A percentile compares a stretch with the other conserved stretches of the same genome.
Conservation (phyloP, 2,113 vertebrate species). For the Heterotis niloticus region DNA sequence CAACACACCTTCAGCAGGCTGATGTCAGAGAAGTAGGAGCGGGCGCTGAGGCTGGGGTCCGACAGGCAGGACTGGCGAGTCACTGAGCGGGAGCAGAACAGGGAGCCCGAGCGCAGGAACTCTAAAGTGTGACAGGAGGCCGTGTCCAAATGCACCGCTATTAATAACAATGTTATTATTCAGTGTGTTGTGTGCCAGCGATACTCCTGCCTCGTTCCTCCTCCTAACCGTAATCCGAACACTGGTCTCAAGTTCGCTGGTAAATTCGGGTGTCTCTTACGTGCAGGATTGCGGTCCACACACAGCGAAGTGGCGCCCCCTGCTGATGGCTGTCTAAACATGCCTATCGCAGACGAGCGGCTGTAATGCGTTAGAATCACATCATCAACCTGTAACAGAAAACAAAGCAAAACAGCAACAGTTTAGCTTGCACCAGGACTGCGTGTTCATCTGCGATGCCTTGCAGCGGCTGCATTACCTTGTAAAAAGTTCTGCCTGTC, state of each 20-base stretch:
- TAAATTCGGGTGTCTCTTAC: slow-evolving; percentile 42
- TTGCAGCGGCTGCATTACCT: slow-evolving; percentile 43
- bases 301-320: slow-evolving; percentile 46
- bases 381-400: slow-evolving; percentile 59
- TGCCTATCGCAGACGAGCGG: slow-evolving; percentile 40
- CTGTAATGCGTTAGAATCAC: slow-evolving; percentile 58
- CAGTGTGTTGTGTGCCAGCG: neutral
- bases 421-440: neutral
- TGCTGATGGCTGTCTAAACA: slow-evolving; percentile 60
- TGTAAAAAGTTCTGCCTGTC: slow-evolving; percentile 56
- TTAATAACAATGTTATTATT: neutral
- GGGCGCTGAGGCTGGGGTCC: slow-evolving; percentile 51
- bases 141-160: neutral
- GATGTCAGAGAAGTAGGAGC: slow-evolving; percentile 53
- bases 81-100: slow-evolving; percentile 56
- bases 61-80: slow-evolving; percentile 51
- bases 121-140: slow-evolving; percentile 35
- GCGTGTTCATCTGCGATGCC: too few relatives aligned
- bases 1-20: slow-evolving; percentile 54
- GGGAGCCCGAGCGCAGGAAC: slow-evolving; percentile 59
- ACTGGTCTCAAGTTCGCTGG: neutral
- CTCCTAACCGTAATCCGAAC: neutral
- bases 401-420: neutral
- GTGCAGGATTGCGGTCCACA: slow-evolving; percentile 60
- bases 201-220: neutral